These are phyloP conservation scores for Phenganax marumi DNA, from an alignment of 92 coral and sea anemone genomes.

Conservation along the genomic window DNA sequence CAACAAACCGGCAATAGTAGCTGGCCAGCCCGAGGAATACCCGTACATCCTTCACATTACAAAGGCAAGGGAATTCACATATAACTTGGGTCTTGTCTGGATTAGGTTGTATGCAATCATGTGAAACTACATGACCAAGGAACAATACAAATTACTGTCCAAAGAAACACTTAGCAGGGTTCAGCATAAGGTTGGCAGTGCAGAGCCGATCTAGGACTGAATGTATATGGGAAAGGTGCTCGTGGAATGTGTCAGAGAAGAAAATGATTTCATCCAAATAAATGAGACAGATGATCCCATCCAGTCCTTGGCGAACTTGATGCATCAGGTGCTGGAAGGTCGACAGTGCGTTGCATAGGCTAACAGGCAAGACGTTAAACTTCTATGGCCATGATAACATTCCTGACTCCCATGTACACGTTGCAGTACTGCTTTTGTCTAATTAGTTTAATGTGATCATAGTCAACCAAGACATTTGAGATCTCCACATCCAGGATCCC, in stretches of 20 bases:
- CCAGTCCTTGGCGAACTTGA: constrained; percentile 44
- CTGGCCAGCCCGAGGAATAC: constrained; percentile 59
- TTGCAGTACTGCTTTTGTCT: no score
- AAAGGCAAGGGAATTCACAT: constrained; percentile 53
- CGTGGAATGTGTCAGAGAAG: constrained; percentile 48
- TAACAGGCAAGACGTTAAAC: constrained; percentile 54
- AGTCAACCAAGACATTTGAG: no score
- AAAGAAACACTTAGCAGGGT: constrained; percentile 59
- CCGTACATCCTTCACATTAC: constrained; percentile 48
- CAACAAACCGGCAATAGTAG: constrained; percentile 63
- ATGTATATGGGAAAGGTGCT: constrained; percentile 43
- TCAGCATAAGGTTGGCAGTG: constrained; percentile 57
- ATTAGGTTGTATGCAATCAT: constrained; percentile 54
- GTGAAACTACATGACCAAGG: constrained; percentile 60
- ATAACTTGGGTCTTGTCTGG: constrained; percentile 54
- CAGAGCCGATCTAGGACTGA: constrained; percentile 53
- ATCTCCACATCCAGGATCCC: no score
- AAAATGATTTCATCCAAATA: constrained; percentile 57
- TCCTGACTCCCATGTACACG: no score
- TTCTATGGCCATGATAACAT: no score
- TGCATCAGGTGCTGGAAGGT: constrained; percentile 55
- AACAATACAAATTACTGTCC: constrained; percentile 42
- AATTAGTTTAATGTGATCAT: no score
- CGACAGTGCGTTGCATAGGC: constrained; percentile 47
- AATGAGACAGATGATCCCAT: constrained; percentile 43